Percentiles rank a stretch among this genome's conserved stretches.
phyloP scores from a whole-genome alignment of 2,797 vertebrate genomes.

The Antrozous pallidus region DNA sequence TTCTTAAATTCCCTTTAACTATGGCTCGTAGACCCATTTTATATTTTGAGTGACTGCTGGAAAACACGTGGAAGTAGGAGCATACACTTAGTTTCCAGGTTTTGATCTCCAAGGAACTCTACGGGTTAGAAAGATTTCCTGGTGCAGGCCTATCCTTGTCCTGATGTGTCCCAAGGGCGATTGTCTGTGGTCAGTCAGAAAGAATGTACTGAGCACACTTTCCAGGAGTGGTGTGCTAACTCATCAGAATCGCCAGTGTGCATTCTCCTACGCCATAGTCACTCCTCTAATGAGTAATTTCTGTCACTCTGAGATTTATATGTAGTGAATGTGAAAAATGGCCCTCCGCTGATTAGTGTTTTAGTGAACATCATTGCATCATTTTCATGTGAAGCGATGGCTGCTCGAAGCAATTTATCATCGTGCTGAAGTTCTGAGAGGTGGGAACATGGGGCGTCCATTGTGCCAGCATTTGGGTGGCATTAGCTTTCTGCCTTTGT shows the following conservation, averaged over 20 bases:
- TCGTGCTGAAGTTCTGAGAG: not conserved
- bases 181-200: not conserved
- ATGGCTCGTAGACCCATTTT: not conserved
- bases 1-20: not conserved
- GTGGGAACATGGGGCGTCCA: not conserved
- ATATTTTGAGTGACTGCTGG: not conserved
- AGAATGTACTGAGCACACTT: not conserved
- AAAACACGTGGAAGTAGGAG: not conserved
- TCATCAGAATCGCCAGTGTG: not conserved
- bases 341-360: not conserved
- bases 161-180: not conserved
- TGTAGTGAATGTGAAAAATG: not conserved
- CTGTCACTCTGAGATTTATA: not conserved
- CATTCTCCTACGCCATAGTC: not conserved
- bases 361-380: not conserved
- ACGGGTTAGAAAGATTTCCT: not conserved
- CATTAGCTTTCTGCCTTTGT: not conserved
- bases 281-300: not conserved
- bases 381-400: conserved; percentile 10
- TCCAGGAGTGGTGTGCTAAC: not conserved
- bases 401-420: conserved; percentile 10
- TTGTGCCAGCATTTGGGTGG: not conserved
- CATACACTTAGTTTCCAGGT: not conserved
- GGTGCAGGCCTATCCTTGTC: not conserved
- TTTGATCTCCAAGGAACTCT: not conserved